phyloP scores from a whole-genome alignment of 2,113 vertebrate genomes.

The Lycaon pictus region DNA sequence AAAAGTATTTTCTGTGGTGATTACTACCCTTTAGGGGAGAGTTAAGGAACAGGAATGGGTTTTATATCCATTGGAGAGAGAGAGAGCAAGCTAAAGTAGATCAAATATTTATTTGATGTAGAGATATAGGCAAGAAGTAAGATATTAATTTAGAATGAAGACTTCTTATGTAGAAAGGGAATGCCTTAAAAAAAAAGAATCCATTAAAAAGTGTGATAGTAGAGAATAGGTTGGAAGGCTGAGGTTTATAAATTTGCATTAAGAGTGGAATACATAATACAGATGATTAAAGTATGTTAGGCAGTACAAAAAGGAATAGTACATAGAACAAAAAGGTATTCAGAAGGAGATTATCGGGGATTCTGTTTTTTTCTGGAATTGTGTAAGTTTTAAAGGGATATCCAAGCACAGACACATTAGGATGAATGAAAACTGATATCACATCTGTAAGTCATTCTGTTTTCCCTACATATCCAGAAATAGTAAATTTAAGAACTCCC shows the following conservation, averaged over 20 bases:
- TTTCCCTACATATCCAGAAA: slow-evolving; percentile 10
- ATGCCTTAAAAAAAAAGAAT: slow-evolving; percentile 30
- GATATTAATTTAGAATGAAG: not conserved
- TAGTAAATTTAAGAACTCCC: slow-evolving; percentile 2
- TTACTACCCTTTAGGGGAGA: not conserved
- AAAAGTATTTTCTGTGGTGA: not conserved
- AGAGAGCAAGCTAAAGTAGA: not conserved
- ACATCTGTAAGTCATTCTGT: slow-evolving; percentile 24
- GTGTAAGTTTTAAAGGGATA: slow-evolving; percentile 3
- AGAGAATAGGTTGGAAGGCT: not conserved
- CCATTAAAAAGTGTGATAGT: not conserved
- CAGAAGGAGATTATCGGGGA: not conserved
- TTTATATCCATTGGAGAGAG: not conserved
- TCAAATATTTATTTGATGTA: not conserved
- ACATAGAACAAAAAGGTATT: not conserved
- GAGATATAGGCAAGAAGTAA: not conserved
- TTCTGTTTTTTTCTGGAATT: slow-evolving; percentile 23
- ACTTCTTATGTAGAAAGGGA: not conserved
- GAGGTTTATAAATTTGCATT: not conserved
- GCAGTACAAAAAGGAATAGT: not conserved
- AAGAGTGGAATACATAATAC: not conserved
- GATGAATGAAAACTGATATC: slow-evolving; percentile 33
- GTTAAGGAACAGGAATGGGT: not conserved
- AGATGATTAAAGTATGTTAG: not conserved
- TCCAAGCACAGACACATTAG: not conserved